A percentile compares a stretch with the other conserved stretches of the same genome.
These are phyloP conservation scores for Streptopelia turtur DNA, from an alignment of 2,797 vertebrate genomes.

Conservation along the genomic window DNA sequence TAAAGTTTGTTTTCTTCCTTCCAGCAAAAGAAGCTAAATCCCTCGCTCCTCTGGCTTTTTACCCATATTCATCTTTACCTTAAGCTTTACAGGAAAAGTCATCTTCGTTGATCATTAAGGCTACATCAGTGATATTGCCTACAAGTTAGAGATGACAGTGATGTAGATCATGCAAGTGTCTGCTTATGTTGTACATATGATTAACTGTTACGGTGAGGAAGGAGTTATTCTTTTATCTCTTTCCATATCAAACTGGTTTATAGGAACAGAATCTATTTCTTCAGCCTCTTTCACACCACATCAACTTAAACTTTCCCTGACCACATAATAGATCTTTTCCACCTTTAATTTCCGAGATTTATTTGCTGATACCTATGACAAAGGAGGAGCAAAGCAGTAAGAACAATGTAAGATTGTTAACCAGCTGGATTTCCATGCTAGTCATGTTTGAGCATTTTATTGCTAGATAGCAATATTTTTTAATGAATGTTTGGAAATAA, in stretches of 20 bases:
- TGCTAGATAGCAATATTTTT: constrained; percentile 32
- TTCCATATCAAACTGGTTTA: not conserved
- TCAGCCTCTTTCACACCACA: not conserved
- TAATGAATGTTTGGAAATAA: constrained; percentile 47
- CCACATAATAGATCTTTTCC: not conserved
- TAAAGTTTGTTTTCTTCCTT: not conserved
- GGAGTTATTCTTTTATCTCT: not conserved
- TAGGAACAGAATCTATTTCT: constrained; percentile 7
- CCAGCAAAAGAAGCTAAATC: not conserved
- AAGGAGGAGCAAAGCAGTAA: constrained; percentile 1
- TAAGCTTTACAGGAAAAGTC: not conserved
- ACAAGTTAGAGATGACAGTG: not conserved
- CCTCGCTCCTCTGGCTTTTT: not conserved
- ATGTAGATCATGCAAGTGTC: not conserved
- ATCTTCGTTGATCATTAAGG: not conserved
- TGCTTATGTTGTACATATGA: not conserved
- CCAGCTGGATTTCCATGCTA: not conserved
- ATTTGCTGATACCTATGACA: not conserved
- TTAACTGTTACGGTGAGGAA: not conserved
- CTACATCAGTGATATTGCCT: not conserved
- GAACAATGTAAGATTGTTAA: constrained; percentile 4
- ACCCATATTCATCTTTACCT: not conserved
- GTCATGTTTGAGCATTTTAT: constrained; percentile 27
- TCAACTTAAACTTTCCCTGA: not conserved
- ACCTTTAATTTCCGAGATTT: constrained; percentile 32